Percentiles rank a stretch among this genome's conserved stretches.
Evolutionary conservation across 2,797 vertebrate species (phyloP).

Genomic region (Leptoclinus maculatus): DNA sequence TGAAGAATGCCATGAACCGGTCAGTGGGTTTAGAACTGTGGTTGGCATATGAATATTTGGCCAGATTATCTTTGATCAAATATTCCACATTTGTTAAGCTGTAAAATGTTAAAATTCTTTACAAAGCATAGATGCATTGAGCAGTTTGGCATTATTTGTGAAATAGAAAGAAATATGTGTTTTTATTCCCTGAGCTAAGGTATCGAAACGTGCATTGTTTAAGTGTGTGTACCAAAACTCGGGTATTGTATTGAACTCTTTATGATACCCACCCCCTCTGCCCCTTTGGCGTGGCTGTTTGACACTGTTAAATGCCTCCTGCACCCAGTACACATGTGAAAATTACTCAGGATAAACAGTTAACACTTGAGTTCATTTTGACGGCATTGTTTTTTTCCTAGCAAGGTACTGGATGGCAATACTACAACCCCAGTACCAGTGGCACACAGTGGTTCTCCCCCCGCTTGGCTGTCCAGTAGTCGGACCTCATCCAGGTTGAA

Average conservation of each 20-base stretch:
- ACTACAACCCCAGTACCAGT: background rate
- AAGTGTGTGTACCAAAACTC: background rate
- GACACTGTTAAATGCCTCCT: background rate
- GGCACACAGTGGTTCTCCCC: background rate
- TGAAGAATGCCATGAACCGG: background rate
- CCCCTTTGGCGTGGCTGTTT: background rate
- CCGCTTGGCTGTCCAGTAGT: conserved; percentile 23
- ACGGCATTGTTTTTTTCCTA: conserved; percentile 11
- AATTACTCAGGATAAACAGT: background rate
- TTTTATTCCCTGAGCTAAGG: background rate
- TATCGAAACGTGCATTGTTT: background rate
- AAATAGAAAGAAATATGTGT: background rate
- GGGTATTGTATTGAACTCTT: background rate
- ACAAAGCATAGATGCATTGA: background rate
- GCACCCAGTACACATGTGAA: no score
- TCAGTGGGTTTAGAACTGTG: background rate
- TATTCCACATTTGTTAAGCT: background rate
- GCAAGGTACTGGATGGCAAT: background rate
- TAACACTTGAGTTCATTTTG: conserved; percentile 13
- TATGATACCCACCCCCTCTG: background rate
- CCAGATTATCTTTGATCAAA: background rate
- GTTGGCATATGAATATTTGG: background rate
- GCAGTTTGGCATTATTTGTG: background rate
- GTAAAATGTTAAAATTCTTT: background rate
- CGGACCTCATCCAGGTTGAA: conserved; percentile 44